phyloP scores from a whole-genome alignment of 1,140 invertebrate species.

The Trialeurodes vaporariorum region DNA sequence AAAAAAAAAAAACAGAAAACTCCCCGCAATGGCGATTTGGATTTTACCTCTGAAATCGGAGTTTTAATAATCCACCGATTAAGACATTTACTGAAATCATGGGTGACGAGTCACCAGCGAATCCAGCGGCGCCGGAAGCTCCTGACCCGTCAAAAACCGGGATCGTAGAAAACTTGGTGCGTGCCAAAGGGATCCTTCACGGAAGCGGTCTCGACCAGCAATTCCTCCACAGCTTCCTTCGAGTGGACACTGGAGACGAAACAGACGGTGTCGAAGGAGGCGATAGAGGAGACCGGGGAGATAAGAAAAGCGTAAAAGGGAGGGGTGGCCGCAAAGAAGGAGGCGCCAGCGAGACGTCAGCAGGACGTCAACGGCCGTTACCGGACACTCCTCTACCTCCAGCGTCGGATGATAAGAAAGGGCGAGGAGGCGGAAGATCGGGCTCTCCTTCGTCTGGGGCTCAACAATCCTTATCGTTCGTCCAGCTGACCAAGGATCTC shows the following conservation, averaged over 20 bases:
- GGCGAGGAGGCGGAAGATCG: constrained; percentile 3
- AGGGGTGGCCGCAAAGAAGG: constrained; percentile 10
- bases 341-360: no score
- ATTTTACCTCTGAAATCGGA: no score
- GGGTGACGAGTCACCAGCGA: constrained; percentile 7
- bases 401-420: constrained; percentile 27
- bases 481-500: constrained; percentile 35
- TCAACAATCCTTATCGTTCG: constrained; percentile 26
- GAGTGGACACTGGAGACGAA: constrained; percentile 20
- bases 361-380: constrained; percentile 12
- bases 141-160: no score
- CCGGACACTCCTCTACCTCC: constrained; percentile 18
- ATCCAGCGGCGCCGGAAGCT: constrained; percentile 12
- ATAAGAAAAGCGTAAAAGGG: constrained; percentile 14
- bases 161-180: constrained; percentile 21
- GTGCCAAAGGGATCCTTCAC: constrained; percentile 21
- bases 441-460: constrained; percentile 19
- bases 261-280: background rate
- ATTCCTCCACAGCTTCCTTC: constrained; percentile 26
- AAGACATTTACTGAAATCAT: no score
- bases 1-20: no score
- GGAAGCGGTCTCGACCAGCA: constrained; percentile 24
- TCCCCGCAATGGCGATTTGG: no score
- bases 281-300: constrained; percentile 9
- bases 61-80: no score